Percentiles rank a stretch among this genome's conserved stretches.
phyloP scores from a whole-genome alignment of 2,113 vertebrate genomes.

The Oxyura jamaicensis region DNA sequence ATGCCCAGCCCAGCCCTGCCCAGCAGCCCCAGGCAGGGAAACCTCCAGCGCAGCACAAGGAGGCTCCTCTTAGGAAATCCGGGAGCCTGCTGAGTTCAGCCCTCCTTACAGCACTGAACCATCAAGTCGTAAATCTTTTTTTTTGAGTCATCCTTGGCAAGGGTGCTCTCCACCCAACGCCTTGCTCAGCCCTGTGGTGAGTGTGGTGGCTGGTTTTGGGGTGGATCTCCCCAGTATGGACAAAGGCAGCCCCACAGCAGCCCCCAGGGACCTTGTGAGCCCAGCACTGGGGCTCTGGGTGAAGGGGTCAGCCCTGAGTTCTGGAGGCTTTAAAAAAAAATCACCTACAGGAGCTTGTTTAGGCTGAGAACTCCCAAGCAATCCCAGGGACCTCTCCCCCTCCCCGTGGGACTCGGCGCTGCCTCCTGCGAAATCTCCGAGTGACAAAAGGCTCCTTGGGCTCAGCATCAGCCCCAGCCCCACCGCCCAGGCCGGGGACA shows the following conservation, averaged over 20 bases:
- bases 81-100: not conserved
- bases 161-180: not conserved
- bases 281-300: not conserved
- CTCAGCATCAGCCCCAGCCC: slow-evolving; percentile 17
- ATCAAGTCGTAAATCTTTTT: not conserved
- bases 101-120: not conserved
- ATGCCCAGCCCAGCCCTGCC: not conserved
- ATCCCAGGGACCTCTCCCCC: not conserved
- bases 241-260: not conserved
- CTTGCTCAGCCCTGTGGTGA: not conserved
- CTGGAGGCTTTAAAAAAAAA: not conserved
- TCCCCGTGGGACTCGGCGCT: rapidly evolving
- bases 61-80: not conserved
- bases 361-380: not conserved
- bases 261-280: not conserved
- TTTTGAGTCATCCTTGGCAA: not conserved
- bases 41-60: not conserved
- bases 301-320: not conserved
- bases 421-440: not conserved
- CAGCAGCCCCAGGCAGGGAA: not conserved
- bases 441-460: slow-evolving; percentile 29
- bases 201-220: not conserved
- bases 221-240: not conserved
- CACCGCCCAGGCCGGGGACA: not conserved
- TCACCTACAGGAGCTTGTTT: not conserved